Base-by-base conservation (phyloP, 2,113 vertebrate species). In the Chaetodon trifascialis region DNA sequence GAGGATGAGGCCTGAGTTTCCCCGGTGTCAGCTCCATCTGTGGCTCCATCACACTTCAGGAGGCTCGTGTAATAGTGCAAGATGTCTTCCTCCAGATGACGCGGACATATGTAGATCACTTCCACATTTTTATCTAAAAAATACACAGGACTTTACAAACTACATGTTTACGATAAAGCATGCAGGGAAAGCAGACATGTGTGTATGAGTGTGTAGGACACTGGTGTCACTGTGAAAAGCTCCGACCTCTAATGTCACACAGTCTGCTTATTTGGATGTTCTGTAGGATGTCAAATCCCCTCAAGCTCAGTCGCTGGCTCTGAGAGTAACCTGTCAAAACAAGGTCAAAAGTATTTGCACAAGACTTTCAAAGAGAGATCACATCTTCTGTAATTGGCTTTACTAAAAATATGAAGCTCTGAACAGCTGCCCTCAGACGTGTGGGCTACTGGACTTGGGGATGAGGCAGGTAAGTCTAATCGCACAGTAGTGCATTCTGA, bases 51-150 rank as follows among this genome's bases (percentile, higher is more conserved):
- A 84, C 96, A 93, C 89, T 93, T 96, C 92, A 97, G 92, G 82
- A 99, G 94, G 85, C 93, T 95, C 90, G 92, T 71, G 93, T 98
- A 98, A 94, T 97, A 98, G 34, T 94, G 92, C 91, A 92, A 83
- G 40, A 97, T 88, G 72, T 97, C 96, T 0, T 97, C 95, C 46
- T 91, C 95, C 93, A 97, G 90, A 51, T 76, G 80, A 81, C 95
- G 87, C 47, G 96, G 95, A 91, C 96, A 96, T 90, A 98, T 88
- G 87, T 97, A 98, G 96, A 98, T 97, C 92, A 98, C 96, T 2
- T 96, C 95, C 82, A 98, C 95, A 1, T 97, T 97, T 92, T 94
- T 88, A 95, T 98, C 97, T 99, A 79, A 73, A 95, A 66, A 82
- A 64, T 23, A 73, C 8, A 74, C 16, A 34, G n/a, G 10, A 49